phyloP scores from a whole-genome alignment of 2,113 vertebrate species.

The Geococcyx californianus region DNA sequence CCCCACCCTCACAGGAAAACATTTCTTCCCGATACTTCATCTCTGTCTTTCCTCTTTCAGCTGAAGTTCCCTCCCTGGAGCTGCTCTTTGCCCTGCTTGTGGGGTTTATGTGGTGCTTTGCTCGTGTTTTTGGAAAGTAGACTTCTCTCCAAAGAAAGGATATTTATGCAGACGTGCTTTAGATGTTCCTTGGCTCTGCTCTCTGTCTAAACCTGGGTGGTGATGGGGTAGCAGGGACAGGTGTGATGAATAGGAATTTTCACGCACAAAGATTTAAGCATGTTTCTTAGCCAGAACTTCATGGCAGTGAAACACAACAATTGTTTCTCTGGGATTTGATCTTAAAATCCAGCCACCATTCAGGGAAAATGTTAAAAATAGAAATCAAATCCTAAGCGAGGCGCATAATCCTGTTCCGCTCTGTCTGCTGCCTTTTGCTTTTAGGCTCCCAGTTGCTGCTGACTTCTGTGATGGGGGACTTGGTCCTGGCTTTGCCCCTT shows the following conservation, averaged over 20 bases:
- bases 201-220: neutral
- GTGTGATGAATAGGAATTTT: neutral
- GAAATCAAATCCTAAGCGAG: neutral
- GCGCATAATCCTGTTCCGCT: neutral
- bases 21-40: no score
- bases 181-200: neutral
- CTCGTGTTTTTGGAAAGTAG: neutral
- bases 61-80: neutral
- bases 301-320: neutral
- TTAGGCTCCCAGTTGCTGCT: accelerated
- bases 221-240: neutral
- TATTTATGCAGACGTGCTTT: neutral
- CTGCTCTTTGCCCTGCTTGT: neutral
- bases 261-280: neutral
- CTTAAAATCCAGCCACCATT: neutral
- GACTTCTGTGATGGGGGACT: accelerated
- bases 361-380: neutral
- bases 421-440: neutral
- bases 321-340: neutral
- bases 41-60: no score
- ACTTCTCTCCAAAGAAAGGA: neutral
- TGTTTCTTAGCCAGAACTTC: neutral
- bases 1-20: no score
- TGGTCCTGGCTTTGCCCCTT: accelerated
- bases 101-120: neutral